A percentile compares a stretch with the other conserved stretches of the same genome.
These are phyloP conservation scores for Drosophila ironensis DNA, from an alignment of 1,140 invertebrate genomes.

Conservation along the genomic window DNA sequence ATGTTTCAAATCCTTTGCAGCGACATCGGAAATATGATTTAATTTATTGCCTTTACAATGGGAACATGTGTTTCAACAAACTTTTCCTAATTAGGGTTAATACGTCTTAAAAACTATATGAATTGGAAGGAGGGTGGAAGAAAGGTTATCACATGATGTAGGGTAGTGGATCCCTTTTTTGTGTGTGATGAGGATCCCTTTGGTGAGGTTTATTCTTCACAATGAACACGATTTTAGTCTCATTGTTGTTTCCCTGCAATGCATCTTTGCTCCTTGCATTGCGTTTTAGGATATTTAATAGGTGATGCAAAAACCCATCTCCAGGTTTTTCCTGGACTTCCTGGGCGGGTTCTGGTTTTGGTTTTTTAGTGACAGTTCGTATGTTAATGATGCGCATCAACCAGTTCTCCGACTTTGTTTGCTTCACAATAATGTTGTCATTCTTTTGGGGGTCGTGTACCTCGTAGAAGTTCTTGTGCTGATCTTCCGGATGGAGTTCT, in stretches of 20 bases:
- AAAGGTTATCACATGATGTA: conserved; percentile 4
- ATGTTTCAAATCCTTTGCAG: conserved; percentile 43
- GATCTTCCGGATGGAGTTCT: background rate
- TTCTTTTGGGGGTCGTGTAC: background rate
- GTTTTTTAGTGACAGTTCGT: background rate
- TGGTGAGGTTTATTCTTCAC: background rate
- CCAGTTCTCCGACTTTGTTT: conserved; percentile 13
- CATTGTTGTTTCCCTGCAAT: background rate
- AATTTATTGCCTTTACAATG: conserved; percentile 53
- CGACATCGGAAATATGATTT: conserved; percentile 29
- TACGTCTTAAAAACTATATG: conserved; percentile 38
- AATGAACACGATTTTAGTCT: conserved; percentile 1
- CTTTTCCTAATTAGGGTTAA: conserved; percentile 50
- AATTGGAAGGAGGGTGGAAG: conserved; percentile 5
- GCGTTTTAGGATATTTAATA: background rate
- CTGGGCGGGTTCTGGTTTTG: background rate
- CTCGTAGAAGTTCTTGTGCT: conserved; percentile 24
- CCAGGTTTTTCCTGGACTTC: background rate
- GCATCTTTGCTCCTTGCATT: background rate
- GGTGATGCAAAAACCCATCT: background rate
- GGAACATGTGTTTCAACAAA: conserved; percentile 54
- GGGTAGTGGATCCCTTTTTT: background rate
- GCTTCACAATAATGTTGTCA: background rate
- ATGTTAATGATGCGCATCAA: conserved; percentile 45
- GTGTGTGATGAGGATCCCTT: background rate